Evolutionary conservation across 1,140 invertebrate species (phyloP).

Genomic region (Anadara kagoshimensis): DNA sequence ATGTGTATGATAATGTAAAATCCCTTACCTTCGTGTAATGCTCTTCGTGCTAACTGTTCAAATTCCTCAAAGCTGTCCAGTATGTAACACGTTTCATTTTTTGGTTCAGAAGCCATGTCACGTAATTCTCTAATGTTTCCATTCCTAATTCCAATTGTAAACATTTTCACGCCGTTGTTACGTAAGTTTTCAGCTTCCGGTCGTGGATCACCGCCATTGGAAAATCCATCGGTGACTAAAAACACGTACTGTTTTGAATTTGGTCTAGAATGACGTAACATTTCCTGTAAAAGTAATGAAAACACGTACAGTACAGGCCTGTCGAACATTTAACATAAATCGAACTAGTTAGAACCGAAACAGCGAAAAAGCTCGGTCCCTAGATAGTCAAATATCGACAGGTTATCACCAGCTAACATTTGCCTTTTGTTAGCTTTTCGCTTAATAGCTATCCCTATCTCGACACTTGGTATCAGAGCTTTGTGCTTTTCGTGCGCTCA

Average conservation of each 20-base stretch:
- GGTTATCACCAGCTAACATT: too few species aligned
- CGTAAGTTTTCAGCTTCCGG: slow-evolving; percentile 78
- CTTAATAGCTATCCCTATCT: too few species aligned
- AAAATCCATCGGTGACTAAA: slow-evolving; percentile 84
- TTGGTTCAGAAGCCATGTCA: slow-evolving; percentile 81
- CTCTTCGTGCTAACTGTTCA: slow-evolving; percentile 81
- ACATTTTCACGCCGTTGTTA: slow-evolving; percentile 76
- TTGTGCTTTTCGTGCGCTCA: too few species aligned
- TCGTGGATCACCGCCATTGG: slow-evolving; percentile 82
- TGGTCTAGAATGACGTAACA: slow-evolving; percentile 76
- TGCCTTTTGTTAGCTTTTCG: too few species aligned
- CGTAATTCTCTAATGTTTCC: slow-evolving; percentile 81
- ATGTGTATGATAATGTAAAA: too few species aligned
- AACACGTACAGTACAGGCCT: too few species aligned
- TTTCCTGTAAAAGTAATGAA: slow-evolving; percentile 72
- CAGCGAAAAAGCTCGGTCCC: too few species aligned
- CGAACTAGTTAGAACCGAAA: too few species aligned
- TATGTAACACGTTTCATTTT: slow-evolving; percentile 81
- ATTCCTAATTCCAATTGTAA: slow-evolving; percentile 82
- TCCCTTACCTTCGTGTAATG: slow-evolving; percentile 80
- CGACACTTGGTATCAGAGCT: too few species aligned
- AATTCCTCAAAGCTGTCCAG: slow-evolving; percentile 84
- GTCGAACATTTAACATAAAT: too few species aligned
- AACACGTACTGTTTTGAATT: slow-evolving; percentile 80
- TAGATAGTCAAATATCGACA: too few species aligned